Base-by-base conservation (phyloP, 2,888 invertebrate species). In the Drepanosiphum platanoidis region DNA sequence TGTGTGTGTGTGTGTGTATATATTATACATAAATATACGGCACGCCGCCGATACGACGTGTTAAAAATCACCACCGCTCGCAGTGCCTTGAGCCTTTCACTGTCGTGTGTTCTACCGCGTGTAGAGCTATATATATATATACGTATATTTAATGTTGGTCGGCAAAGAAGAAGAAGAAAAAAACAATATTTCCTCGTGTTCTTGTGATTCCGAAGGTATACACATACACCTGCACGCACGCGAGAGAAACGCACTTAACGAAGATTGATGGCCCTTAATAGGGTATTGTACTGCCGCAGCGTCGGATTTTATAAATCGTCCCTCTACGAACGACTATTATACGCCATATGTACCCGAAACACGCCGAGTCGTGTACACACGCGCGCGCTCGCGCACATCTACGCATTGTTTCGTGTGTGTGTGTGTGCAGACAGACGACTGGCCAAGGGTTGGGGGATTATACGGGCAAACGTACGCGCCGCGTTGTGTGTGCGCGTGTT, bases 251-350 rank as follows among this genome's bases (percentile, higher is more conserved):
- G 36, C 80, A 80, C 80, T 80, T 80, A 80, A 80, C 80, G 80
- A 80, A 80, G 80, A 80, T 80, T 80, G 80, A 80, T 80, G 70
- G 80, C 52, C 52, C 70, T 52, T 80, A 80, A 80, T 80, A 52
- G 80, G 80, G 52, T 42, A 80, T 80, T 80, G 80, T 80, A 34
- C 64, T 1, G 8, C 75, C 3, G 27, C 3, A 13, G 11, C 13
- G 27, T 66, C 78, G 30, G 66, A 42, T 30, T 78, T 78, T 42
- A 75, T 75, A 36, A 3, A 66, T 9, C 61, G n/a, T 61, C n/a
- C 8, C 61, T 13, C 9, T 61, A 22, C 9, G 61, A 27, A 9
- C 27, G 61, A n/a, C 32, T 18, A 30, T 64, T n/a, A 30, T 11
- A 32, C 61, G 1, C 1, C 30, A 2, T 13, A 30, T 9, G 64